These are phyloP conservation scores for Pteromalus puparum DNA, from an alignment of 1,140 invertebrate genomes.

Conservation along the genomic window DNA sequence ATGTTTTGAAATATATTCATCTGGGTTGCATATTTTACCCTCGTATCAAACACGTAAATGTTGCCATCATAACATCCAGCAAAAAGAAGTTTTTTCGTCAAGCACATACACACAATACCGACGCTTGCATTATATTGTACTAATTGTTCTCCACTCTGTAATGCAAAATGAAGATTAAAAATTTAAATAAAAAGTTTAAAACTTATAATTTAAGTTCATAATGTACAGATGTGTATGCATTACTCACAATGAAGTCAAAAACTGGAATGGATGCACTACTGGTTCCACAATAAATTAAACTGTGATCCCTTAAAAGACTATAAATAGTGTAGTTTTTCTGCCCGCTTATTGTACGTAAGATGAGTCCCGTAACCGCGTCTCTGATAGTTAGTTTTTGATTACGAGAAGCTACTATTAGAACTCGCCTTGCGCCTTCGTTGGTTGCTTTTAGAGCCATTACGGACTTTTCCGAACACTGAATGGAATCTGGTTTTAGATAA, in stretches of 20 bases:
- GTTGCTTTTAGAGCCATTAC: slow-evolving; percentile 81
- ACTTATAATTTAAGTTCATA: neutral
- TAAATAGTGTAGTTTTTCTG: slow-evolving; percentile 80
- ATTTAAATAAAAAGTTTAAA: slow-evolving; percentile 12
- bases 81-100: slow-evolving; percentile 77
- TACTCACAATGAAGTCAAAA: slow-evolving; percentile 81
- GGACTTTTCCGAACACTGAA: slow-evolving; percentile 78
- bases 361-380: slow-evolving; percentile 79
- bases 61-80: slow-evolving; percentile 83
- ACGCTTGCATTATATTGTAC: slow-evolving; percentile 78
- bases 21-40: slow-evolving; percentile 57
- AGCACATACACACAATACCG: slow-evolving; percentile 80
- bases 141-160: slow-evolving; percentile 78
- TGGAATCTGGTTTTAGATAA: slow-evolving; percentile 75
- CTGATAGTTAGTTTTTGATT: slow-evolving; percentile 80
- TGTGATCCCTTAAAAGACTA: slow-evolving; percentile 79
- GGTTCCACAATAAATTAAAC: slow-evolving; percentile 82
- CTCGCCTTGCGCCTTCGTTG: slow-evolving; percentile 80
- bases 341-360: slow-evolving; percentile 78
- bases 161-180: slow-evolving; percentile 2
- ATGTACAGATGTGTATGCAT: slow-evolving; percentile 19
- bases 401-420: slow-evolving; percentile 81
- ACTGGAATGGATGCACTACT: slow-evolving; percentile 80
- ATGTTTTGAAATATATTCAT: neutral
- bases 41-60: slow-evolving; percentile 80